These are phyloP conservation scores for Centropristis striata DNA, from an alignment of 2,113 vertebrate species.

Conservation along the genomic window DNA sequence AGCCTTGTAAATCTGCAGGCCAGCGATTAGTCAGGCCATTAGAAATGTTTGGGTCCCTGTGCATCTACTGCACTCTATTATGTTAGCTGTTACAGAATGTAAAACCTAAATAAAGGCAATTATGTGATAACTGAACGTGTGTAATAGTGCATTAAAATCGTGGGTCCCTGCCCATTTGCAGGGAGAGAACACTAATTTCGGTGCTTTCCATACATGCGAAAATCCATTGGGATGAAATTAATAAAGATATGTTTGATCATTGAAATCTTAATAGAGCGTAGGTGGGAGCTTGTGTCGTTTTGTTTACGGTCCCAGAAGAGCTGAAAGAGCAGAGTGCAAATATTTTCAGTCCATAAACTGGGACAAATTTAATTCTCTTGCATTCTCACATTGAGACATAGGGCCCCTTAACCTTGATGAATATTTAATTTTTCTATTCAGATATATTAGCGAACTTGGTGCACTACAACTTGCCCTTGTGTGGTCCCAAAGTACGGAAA, in stretches of 20 bases:
- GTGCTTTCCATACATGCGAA: slow-evolving; percentile 30
- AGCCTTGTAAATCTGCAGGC: slow-evolving; percentile 24
- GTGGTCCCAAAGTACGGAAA: slow-evolving; percentile 11
- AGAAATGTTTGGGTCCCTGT: slow-evolving; percentile 21
- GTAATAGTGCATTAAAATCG: slow-evolving; percentile 31
- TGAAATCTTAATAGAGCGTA: slow-evolving; percentile 42
- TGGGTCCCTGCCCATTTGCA: not conserved
- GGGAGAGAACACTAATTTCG: slow-evolving; percentile 15
- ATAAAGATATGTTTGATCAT: slow-evolving; percentile 49
- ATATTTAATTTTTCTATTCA: slow-evolving; percentile 76
- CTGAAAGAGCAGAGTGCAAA: slow-evolving; percentile 50
- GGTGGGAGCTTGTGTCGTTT: slow-evolving; percentile 33
- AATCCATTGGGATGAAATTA: slow-evolving; percentile 43
- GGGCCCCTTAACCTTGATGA: slow-evolving; percentile 65
- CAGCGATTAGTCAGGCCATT: slow-evolving; percentile 28
- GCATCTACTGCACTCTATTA: slow-evolving; percentile 16
- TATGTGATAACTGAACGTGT: slow-evolving; percentile 21
- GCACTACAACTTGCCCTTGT: slow-evolving; percentile 13
- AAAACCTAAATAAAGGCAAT: slow-evolving; percentile 34
- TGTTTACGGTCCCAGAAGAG: slow-evolving; percentile 43
- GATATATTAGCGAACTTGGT: slow-evolving; percentile 42
- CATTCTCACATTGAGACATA: slow-evolving; percentile 48
- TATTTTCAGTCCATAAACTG: slow-evolving; percentile 50
- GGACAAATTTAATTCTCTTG: slow-evolving; percentile 64
- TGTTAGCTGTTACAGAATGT: not conserved